These are phyloP conservation scores for Alectoris magna DNA, from an alignment of 2,797 vertebrate genomes.

Conservation along the genomic window DNA sequence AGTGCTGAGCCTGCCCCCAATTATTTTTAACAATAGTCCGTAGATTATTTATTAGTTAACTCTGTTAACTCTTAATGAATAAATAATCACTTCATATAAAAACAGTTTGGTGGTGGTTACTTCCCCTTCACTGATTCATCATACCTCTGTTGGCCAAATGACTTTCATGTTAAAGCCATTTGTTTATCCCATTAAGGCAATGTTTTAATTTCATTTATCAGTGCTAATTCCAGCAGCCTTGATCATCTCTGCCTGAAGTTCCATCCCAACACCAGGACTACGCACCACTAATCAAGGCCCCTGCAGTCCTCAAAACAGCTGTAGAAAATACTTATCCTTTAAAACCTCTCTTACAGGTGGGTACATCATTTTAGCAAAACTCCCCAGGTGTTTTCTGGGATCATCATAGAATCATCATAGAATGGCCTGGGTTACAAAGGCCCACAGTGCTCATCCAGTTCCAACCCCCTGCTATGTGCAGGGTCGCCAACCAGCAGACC, in stretches of 20 bases:
- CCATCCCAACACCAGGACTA: neutral
- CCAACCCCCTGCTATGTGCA: too few relatives aligned
- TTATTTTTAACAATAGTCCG: neutral
- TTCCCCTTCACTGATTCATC: neutral
- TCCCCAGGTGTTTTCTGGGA: neutral
- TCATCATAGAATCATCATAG: neutral
- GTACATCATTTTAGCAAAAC: neutral
- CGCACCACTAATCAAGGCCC: neutral
- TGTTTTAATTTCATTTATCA: neutral
- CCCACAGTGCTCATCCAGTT: too few relatives aligned
- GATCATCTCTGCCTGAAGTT: neutral
- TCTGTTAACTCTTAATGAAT: neutral
- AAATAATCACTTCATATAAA: neutral
- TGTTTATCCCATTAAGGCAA: neutral
- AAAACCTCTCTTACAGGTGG: fast-evolving
- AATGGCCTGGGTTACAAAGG: too few relatives aligned
- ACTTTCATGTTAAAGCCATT: neutral
- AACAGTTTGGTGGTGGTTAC: neutral
- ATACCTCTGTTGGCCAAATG: neutral
- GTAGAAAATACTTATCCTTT: neutral
- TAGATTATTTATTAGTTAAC: neutral
- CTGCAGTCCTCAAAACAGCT: fast-evolving
- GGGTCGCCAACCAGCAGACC: too few relatives aligned
- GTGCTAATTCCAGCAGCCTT: neutral
- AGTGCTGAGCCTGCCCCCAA: neutral